Conservation (phyloP, 53 echinoderm and acorn worm genomes). For the Actinopyga echinites region DNA sequence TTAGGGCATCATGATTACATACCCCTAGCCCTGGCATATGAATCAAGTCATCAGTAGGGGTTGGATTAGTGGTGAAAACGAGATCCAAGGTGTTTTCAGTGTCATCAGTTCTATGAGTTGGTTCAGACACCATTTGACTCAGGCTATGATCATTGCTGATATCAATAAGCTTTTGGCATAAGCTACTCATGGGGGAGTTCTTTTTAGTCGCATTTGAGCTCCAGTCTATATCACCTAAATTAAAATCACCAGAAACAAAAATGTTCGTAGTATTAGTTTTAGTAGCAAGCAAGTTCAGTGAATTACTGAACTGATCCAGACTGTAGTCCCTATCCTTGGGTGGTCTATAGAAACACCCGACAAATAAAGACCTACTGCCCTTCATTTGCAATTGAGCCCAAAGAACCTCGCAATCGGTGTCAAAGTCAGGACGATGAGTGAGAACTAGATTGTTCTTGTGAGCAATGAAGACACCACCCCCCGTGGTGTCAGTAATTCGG, state of each 20-base stretch:
- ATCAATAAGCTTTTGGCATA: constrained; percentile 22
- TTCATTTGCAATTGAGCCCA: constrained; percentile 47
- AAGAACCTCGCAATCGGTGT: constrained; percentile 17
- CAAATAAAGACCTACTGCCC: constrained; percentile 19
- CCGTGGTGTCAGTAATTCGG: not conserved
- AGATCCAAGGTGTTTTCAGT: constrained; percentile 14
- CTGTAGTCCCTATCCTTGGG: not conserved
- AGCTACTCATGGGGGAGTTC: constrained; percentile 20
- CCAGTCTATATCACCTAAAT: not conserved
- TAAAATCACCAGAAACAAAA: constrained; percentile 18
- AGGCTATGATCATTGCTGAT: constrained; percentile 30
- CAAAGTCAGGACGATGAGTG: not conserved
- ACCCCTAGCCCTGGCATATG: constrained; percentile 42
- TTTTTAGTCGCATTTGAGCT: not conserved
- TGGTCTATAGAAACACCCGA: constrained; percentile 31
- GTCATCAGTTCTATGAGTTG: constrained; percentile 7
- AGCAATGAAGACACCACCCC: constrained; percentile 45
- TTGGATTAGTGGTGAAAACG: not conserved
- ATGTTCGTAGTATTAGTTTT: not conserved
- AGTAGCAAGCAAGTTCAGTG: not conserved
- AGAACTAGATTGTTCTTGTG: constrained; percentile 25
- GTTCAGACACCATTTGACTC: constrained; percentile 35
- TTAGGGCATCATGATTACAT: constrained; percentile 35
- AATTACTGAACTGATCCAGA: not conserved
- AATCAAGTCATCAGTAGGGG: not conserved